Base-by-base conservation (phyloP, 1,140 invertebrate species). In the Ptiloglossa arizonensis region DNA sequence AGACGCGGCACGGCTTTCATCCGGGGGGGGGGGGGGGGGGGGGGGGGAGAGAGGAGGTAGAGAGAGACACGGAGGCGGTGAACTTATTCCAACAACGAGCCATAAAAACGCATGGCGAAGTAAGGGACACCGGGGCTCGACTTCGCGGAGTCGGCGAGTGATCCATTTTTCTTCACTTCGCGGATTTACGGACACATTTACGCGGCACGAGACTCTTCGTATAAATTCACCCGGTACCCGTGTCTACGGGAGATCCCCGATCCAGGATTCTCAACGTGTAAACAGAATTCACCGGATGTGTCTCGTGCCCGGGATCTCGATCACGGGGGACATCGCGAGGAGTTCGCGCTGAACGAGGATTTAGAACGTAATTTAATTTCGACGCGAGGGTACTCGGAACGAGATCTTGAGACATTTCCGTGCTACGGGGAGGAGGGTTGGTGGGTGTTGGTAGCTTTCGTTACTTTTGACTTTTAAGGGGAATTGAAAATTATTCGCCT, bases 121-220 rank as follows among this genome's bases (percentile, higher is more conserved):
- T 22, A n/a, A 24, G n/a, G 64, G 46, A 32, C 27, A 29, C 19
- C 32, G 17, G 8, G 11, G 5, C 27, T 13, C 9, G 38, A 24
- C 44, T 72, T 13, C n/a, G 24, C 22, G 24, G 35, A 64, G 29
- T 64, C 29, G 6, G 22, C 44, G 22, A 52, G 52, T 64, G 6
- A 38, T 54, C 60, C 62, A 67, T 74, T 74, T 74, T 74, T 74
- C 72, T 67, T 74, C 62, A 32, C 35, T 67, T 22, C 27, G 48
- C 27, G 50, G 8, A 67, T 67, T 74, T 67, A 67, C 64, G 62
- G 32, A n/a, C 11, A 38, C n/a, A 13, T 54, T 74, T 22, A 29
- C 71, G 60, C 8, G 62, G 32, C 35, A 5, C 5, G 11, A 9
- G 24, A 54, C n/a, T 54, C 29, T 13, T 27, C 32, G 50, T 22